phyloP scores from a whole-genome alignment of 2,797 vertebrate species.

The Simalia tracyae region DNA sequence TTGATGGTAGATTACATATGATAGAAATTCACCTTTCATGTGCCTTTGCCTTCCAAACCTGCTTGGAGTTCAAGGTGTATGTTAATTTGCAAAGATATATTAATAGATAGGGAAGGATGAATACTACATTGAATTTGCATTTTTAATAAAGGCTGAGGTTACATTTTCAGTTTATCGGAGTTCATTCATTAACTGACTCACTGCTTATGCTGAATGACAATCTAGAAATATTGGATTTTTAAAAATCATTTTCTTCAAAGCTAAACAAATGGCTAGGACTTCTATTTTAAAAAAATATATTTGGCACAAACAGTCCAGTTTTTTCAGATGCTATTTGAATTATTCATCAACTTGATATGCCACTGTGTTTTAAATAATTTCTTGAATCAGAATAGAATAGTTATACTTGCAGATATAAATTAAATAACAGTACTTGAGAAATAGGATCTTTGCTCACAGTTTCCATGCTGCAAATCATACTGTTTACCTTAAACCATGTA shows the following conservation, averaged over 20 bases:
- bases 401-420: not conserved
- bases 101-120: not conserved
- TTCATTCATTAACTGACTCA: not conserved
- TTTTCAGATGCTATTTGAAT: not conserved
- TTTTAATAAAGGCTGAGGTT: not conserved
- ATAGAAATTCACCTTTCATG: not conserved
- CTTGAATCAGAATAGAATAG: not conserved
- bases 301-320: not conserved
- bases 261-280: not conserved
- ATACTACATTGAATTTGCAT: not conserved
- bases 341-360: not conserved
- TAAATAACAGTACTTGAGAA: not conserved
- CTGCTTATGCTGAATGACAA: not conserved
- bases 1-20: not conserved
- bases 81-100: not conserved
- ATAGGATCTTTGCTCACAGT: not conserved
- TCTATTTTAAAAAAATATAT: not conserved
- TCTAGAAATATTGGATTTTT: not conserved
- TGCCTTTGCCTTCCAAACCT: not conserved
- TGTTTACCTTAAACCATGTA: not conserved
- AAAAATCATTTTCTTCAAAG: not conserved
- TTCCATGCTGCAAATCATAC: not conserved
- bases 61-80: not conserved
- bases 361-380: not conserved
- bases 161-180: not conserved